Evolutionary conservation across 2,113 vertebrate genomes (phyloP).

Genomic region (Petrocephalus zakoni): DNA sequence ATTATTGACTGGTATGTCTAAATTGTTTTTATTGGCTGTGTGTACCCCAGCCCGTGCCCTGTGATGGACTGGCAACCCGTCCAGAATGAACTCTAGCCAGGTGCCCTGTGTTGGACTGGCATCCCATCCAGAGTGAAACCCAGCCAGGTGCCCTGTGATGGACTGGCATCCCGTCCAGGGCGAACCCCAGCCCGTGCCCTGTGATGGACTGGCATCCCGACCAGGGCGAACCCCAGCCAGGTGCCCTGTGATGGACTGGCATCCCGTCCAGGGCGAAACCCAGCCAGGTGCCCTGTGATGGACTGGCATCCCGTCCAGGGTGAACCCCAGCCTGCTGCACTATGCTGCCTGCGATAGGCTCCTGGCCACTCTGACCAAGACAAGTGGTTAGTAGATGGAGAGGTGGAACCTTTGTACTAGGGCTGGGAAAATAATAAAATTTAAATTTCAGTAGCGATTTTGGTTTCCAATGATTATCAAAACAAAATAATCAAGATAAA

Average conservation of each 20-base stretch:
- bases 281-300: not conserved
- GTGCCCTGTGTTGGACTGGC: no score
- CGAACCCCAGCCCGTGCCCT: no score
- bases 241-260: no score
- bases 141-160: no score
- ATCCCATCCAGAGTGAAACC: no score
- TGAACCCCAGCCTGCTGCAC: not conserved
- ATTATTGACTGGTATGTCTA: not conserved
- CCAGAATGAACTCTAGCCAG: no score
- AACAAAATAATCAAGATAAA: not conserved
- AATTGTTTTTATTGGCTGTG: not conserved
- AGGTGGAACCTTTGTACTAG: not conserved
- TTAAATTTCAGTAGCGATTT: not conserved
- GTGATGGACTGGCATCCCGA: no score
- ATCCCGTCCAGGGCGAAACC: no score
- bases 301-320: not conserved
- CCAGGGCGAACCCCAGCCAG: no score
- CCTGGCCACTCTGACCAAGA: not conserved
- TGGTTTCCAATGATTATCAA: not conserved
- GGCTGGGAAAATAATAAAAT: not conserved
- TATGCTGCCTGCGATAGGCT: not conserved
- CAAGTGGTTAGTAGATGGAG: not conserved
- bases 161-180: no score
- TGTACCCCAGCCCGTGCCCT: no score
- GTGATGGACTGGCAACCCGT: no score